Base-by-base conservation (phyloP, 2,797 vertebrate species). In the Echiichthys vipera region DNA sequence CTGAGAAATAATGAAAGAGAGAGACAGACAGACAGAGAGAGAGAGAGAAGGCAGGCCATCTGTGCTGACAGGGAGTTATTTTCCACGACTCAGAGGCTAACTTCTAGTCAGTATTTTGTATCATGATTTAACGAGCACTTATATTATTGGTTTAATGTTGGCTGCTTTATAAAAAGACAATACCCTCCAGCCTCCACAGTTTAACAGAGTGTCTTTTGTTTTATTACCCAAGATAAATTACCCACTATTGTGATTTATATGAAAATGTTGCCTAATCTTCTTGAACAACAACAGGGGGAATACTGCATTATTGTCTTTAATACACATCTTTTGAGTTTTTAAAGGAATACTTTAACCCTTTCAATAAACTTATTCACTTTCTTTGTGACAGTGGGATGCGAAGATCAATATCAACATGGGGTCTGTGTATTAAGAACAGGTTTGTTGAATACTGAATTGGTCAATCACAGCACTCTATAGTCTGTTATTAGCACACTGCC, bases 91-190 rank as follows among this genome's bases (percentile, higher is more conserved):
- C 95, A 95, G 94, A 96, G 96, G 96, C 96, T 97, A 97, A 97
- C 95, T 95, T 96, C 93, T 96, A 95, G 96, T 96, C 95, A 96
- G 92, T 96, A 95, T 96, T 96, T 96, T 96, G 95, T 95, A 96
- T 96, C 93, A 91, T 94, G 90, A 94, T 95, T 96, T 96, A 96
- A 96, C 95, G 93, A 94, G 93, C 94, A 94, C 94, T 95, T 59
- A 14, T 49, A 30, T 59, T 58, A 37, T 15, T 55, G 58, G 13
- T 49, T 59, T 67, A 25, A 54, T 22, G 24, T 47, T 62, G 13
- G 25, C 25, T 2, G 12, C 20, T 58, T 50, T 25, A 32, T 55
- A 29, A 11, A 50, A 61, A 65, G 65, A 65, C 27, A 43, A 69
- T 49, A 39, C 3, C n/a, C 46, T 65, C 25, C 25, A 40, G 25